Conservation (phyloP, 2,113 vertebrate species). For the Megaptera novaeangliae region DNA sequence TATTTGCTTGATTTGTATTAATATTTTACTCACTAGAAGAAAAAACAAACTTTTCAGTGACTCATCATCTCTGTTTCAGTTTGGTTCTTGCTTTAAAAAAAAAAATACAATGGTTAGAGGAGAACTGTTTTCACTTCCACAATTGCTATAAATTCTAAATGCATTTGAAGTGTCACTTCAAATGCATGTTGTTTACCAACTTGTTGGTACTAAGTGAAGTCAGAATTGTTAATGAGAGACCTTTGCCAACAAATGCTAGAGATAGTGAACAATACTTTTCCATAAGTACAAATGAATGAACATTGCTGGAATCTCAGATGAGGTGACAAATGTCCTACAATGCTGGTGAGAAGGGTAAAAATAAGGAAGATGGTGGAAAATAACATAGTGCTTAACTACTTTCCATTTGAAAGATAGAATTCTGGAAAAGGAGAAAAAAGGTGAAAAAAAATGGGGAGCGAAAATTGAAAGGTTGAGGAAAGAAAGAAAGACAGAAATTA, state of each 20-base stretch:
- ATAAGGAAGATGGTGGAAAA: background rate
- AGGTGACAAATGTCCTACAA: background rate
- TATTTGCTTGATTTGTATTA: background rate
- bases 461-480: background rate
- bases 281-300: background rate
- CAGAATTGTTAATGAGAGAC: constrained; percentile 59
- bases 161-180: constrained; percentile 59
- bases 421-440: background rate
- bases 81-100: background rate
- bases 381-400: background rate
- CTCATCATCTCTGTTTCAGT: background rate
- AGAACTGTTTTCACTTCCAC: constrained; percentile 20
- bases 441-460: background rate
- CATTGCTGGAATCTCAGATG: background rate
- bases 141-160: constrained; percentile 28
- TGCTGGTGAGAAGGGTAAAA: background rate
- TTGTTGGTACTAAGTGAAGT: constrained; percentile 6
- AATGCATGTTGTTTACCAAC: constrained; percentile 20
- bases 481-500: background rate
- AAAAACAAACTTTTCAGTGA: background rate
- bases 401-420: background rate
- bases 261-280: background rate
- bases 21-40: background rate
- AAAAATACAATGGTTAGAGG: background rate
- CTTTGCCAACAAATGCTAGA: constrained; percentile 40